Evolutionary conservation across 2,888 invertebrate species (phyloP), one percentile per base, ranked within the genome.

Genomic region (Eilema depressum): DNA sequence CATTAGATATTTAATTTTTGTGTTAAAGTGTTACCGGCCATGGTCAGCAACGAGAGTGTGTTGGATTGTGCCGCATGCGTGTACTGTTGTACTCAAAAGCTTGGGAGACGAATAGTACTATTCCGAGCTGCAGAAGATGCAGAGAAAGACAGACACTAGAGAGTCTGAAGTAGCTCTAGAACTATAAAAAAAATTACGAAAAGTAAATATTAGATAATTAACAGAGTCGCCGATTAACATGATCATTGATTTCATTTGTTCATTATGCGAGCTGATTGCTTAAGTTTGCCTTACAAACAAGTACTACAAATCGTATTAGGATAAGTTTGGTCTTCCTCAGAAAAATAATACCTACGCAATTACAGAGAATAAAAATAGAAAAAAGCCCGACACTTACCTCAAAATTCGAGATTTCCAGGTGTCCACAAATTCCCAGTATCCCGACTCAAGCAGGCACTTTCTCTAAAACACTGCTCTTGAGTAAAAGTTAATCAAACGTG

Each of bases 401-500:
- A 7, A 37, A 64, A 25, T 30, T 30, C 23, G 23, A 63, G 62
- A 68, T 37, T 37, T 59, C 41, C 68, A 73, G 41, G 64, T 65
- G 33, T 26, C 53, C 80, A 72, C 73, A 75, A 71, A 79, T 73
- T 71, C 71, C 77, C 73, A 74, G 78, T 76, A 74, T 71, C 69
- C 74, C 63, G 74, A 69, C 68, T 75, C 73, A 66, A 83, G 74
- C 74, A 71, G 74, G 80, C 85, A 82, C 85, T 85, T 84, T 86
- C 81, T 77, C 83, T 86, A 83, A 87, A 86, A 85, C 87, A 86
- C 83, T 77, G 85, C 82, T 84, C 86, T 86, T 85, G 85, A 90
- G 91, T 88, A 88, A 92, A 92, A 93, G 92, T 93, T 93, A 93
- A 93, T 93, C 92, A 93, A 92, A 91, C 93, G 93, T 94, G 90